These are phyloP conservation scores for Semnopithecus entellus DNA, from an alignment of 2,113 vertebrate species.

Conservation along the genomic window DNA sequence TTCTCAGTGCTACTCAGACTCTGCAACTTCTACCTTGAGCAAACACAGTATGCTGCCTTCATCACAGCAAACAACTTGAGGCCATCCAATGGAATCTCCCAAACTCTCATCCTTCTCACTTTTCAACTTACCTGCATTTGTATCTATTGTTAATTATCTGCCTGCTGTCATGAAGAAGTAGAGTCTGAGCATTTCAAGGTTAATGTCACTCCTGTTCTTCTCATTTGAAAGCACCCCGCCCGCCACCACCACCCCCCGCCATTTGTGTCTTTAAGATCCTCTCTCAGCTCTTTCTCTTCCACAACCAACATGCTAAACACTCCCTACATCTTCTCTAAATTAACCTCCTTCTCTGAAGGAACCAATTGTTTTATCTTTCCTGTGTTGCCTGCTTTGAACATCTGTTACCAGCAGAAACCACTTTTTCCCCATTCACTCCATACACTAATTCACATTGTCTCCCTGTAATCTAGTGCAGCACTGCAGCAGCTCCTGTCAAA, in stretches of 20 bases:
- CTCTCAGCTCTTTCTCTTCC: neutral
- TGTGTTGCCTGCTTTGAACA: neutral
- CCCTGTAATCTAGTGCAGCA: fast-evolving
- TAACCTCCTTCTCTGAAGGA: neutral
- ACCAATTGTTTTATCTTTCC: neutral
- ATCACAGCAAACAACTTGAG: neutral
- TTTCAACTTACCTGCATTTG: neutral
- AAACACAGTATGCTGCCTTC: neutral
- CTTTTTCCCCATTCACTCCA: neutral
- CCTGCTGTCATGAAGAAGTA: neutral
- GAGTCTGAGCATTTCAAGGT: neutral
- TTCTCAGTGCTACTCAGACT: neutral
- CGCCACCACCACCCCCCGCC: too few species aligned
- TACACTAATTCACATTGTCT: neutral
- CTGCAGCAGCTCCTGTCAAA: neutral
- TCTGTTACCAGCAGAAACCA: neutral
- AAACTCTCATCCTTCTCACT: neutral
- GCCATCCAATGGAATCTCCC: neutral
- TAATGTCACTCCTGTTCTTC: neutral
- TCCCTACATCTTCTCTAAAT: neutral
- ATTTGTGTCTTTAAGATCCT: neutral
- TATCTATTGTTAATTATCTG: neutral
- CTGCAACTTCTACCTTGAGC: neutral
- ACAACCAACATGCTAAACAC: neutral
- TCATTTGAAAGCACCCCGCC: neutral